Evolutionary conservation across 1,140 invertebrate species (phyloP).

Genomic region (Orius laevigatus): DNA sequence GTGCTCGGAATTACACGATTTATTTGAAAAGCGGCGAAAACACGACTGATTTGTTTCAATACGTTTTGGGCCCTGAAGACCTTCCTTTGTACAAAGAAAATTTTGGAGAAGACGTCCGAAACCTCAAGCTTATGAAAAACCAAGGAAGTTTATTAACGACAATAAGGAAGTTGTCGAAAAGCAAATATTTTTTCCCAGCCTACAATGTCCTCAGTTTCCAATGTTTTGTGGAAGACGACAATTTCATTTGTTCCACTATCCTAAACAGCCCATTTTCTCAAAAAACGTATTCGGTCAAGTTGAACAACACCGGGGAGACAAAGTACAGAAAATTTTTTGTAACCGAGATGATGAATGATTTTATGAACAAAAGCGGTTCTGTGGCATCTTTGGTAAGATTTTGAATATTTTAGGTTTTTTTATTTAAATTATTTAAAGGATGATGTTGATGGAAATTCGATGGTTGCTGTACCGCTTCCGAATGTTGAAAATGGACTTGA

Average conservation of each 20-base stretch:
- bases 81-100: slow-evolving; percentile 18
- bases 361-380: no score
- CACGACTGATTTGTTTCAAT: slow-evolving; percentile 28
- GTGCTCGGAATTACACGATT: slow-evolving; percentile 35
- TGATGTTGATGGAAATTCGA: slow-evolving; percentile 21
- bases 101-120: slow-evolving; percentile 14
- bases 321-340: no score
- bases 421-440: slow-evolving; percentile 11
- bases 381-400: no score
- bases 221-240: no score
- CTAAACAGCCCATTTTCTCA: no score
- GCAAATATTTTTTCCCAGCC: slow-evolving; percentile 41
- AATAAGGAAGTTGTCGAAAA: slow-evolving; percentile 35
- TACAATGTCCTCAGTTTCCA: no score
- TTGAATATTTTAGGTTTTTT: no score
- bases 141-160: slow-evolving; percentile 32
- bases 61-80: slow-evolving; percentile 24
- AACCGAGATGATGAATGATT: no score
- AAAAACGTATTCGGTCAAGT: no score
- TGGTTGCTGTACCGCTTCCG: slow-evolving; percentile 24
- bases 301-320: no score
- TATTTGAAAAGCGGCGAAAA: slow-evolving; percentile 28
- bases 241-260: no score
- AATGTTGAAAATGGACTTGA: slow-evolving; percentile 22
- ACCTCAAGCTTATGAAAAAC: slow-evolving; percentile 1